phyloP scores from a whole-genome alignment of 1,140 invertebrate genomes.

The Leguminivora glycinivorella region DNA sequence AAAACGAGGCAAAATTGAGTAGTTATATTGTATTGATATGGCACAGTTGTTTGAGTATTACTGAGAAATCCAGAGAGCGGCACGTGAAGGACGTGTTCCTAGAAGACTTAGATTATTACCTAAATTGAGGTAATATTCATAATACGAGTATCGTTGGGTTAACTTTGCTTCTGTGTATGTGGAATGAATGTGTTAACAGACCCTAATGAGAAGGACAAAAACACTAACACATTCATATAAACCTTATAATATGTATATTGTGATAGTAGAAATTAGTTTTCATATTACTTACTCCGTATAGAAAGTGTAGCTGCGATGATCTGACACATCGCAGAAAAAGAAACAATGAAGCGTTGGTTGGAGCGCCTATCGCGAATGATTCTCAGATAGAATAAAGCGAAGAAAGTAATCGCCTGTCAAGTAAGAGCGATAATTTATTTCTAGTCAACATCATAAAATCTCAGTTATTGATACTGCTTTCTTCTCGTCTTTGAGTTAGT shows the following conservation, averaged over 20 bases:
- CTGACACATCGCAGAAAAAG: constrained; percentile 35
- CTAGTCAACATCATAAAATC: constrained; percentile 37
- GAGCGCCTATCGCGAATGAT: constrained; percentile 30
- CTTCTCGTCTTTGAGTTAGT: constrained; percentile 32
- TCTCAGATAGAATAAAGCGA: constrained; percentile 30
- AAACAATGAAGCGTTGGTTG: constrained; percentile 42
- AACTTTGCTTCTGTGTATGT: too few species aligned
- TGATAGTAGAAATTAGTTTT: not conserved
- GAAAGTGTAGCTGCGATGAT: constrained; percentile 12
- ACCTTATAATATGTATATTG: too few species aligned
- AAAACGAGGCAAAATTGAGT: not conserved
- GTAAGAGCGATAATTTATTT: constrained; percentile 39
- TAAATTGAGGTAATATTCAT: not conserved
- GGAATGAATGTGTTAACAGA: too few species aligned
- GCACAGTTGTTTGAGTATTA: not conserved
- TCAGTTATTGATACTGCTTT: constrained; percentile 39
- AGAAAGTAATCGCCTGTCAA: constrained; percentile 40
- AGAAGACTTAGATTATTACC: not conserved
- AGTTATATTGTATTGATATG: not conserved
- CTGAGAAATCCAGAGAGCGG: not conserved
- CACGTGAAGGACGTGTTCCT: not conserved
- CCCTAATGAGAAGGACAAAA: too few species aligned
- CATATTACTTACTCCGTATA: not conserved
- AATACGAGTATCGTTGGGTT: too few species aligned
- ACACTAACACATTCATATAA: too few species aligned